Percentiles rank a stretch among this genome's conserved stretches.
Evolutionary conservation across 2,888 invertebrate species (phyloP).

Genomic region (Xestobium rufovillosum): DNA sequence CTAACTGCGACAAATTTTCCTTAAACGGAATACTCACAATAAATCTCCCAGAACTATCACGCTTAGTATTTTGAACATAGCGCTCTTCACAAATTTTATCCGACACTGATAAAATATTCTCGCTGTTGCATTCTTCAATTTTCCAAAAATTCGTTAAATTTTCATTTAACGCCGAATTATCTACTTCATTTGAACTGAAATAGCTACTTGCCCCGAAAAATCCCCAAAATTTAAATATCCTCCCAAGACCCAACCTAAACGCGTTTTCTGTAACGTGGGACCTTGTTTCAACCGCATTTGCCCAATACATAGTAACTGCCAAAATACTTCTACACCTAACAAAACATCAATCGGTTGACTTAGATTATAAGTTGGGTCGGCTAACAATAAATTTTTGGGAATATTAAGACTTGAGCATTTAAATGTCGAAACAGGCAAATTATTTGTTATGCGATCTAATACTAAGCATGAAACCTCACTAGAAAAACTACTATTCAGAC

Average conservation of each 20-base stretch:
- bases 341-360: slow-evolving; percentile 1
- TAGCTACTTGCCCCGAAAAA: too few relatives aligned
- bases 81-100: slow-evolving; percentile 12
- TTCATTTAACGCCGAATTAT: too few relatives aligned
- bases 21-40: slow-evolving; percentile 16
- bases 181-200: too few relatives aligned
- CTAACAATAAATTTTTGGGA: background rate
- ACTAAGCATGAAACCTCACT: too few relatives aligned
- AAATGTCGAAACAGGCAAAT: background rate
- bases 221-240: too few relatives aligned
- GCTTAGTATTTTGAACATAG: slow-evolving; percentile 6
- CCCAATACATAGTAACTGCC: slow-evolving; percentile 5
- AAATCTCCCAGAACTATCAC: slow-evolving; percentile 14
- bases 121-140: slow-evolving; percentile 8
- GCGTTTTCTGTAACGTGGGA: background rate
- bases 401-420: background rate
- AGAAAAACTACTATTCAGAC: too few relatives aligned
- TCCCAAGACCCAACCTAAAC: background rate
- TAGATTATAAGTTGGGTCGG: background rate
- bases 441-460: too few relatives aligned
- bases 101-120: background rate
- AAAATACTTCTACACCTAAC: slow-evolving; percentile 6
- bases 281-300: background rate
- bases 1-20: slow-evolving; percentile 11
- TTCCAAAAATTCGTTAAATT: slow-evolving; percentile 15